These are phyloP conservation scores for Troilus luridus DNA, from an alignment of 2,888 invertebrate species.

Conservation along the genomic window DNA sequence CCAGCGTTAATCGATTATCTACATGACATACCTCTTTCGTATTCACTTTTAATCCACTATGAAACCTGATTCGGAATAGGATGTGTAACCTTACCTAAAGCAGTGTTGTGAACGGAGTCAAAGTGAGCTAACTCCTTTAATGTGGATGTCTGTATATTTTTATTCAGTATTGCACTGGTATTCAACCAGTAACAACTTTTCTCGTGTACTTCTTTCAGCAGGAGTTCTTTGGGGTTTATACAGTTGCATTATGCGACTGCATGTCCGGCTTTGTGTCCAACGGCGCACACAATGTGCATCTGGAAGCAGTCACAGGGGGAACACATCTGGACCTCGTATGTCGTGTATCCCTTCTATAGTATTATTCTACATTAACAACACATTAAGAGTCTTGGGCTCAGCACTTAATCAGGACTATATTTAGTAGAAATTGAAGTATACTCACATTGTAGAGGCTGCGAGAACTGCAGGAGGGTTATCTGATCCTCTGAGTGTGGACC, in stretches of 20 bases:
- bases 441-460: too few relatives aligned
- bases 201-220: neutral
- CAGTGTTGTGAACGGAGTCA: neutral
- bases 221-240: neutral
- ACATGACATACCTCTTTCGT: too few relatives aligned
- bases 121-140: neutral
- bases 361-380: neutral
- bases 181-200: neutral
- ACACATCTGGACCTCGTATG: neutral
- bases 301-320: neutral
- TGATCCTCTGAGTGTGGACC: too few relatives aligned
- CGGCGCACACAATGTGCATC: neutral
- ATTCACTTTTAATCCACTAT: too few relatives aligned
- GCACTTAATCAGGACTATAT: too few relatives aligned
- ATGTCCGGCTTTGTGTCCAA: neutral
- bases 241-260: slow-evolving; percentile 16
- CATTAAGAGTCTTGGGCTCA: too few relatives aligned
- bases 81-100: too few relatives aligned
- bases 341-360: neutral
- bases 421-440: too few relatives aligned
- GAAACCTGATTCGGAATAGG: neutral
- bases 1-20: too few relatives aligned
- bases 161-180: neutral
- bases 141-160: neutral
- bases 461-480: too few relatives aligned